Percentiles rank a stretch among this genome's conserved stretches.
Evolutionary conservation across 2,797 vertebrate genomes (phyloP).

Genomic region (Cirrhinus mrigala): DNA sequence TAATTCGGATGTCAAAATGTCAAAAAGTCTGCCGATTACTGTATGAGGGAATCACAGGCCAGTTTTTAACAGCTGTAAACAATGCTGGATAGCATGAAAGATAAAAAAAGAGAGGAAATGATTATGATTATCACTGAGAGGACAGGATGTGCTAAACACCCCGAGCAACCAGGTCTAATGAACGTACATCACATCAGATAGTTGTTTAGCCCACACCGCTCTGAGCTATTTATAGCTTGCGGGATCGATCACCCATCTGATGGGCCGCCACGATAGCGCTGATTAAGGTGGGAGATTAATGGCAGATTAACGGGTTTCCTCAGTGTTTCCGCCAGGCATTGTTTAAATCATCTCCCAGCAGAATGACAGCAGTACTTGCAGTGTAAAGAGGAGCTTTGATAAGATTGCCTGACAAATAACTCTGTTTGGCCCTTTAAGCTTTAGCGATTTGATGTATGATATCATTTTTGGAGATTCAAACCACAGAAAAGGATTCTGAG

Average conservation of each 20-base stretch:
- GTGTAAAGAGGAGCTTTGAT: constrained; percentile 42
- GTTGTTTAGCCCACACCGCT: constrained; percentile 51
- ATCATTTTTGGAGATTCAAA: constrained; percentile 8
- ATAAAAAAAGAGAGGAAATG: constrained; percentile 4
- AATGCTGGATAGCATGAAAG: not conserved
- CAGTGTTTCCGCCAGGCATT: constrained; percentile 41
- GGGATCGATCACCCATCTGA: constrained; percentile 52
- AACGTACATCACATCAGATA: constrained; percentile 39
- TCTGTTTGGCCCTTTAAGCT: not conserved
- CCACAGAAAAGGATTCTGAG: not conserved
- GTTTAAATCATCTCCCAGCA: constrained; percentile 46
- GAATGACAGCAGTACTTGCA: constrained; percentile 30
- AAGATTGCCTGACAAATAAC: constrained; percentile 34
- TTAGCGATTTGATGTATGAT: constrained; percentile 11
- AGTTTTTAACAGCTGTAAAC: not conserved
- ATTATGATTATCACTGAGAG: not conserved
- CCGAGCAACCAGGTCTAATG: constrained; percentile 47
- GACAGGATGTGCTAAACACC: constrained; percentile 19
- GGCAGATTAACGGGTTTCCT: constrained; percentile 48
- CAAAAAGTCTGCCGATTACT: not conserved
- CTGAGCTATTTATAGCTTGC: constrained; percentile 51
- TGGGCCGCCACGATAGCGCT: constrained; percentile 49
- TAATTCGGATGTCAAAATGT: not conserved
- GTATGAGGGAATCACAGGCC: not conserved
- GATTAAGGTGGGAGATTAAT: constrained; percentile 57